These are phyloP conservation scores for Palaemon carinicauda DNA, from an alignment of 1,140 invertebrate genomes.

Conservation along the genomic window DNA sequence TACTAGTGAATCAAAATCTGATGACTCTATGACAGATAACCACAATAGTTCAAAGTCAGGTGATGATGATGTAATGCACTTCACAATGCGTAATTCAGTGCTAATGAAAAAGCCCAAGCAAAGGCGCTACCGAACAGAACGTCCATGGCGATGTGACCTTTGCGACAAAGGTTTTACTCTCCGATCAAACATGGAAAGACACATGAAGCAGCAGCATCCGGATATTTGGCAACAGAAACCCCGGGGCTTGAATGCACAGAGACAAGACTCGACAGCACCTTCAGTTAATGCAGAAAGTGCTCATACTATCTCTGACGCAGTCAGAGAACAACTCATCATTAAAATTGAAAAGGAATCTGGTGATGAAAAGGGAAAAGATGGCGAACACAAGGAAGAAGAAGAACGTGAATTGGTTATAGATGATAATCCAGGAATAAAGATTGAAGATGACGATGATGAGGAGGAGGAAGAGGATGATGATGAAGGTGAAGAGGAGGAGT, in stretches of 20 bases:
- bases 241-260: conserved; percentile 36
- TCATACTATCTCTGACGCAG: conserved; percentile 27
- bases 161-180: conserved; percentile 89
- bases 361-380: conserved; percentile 38
- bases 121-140: conserved; percentile 86
- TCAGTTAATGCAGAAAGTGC: not conserved
- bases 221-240: conserved; percentile 76
- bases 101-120: conserved; percentile 91
- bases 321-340: conserved; percentile 33
- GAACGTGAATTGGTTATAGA: conserved; percentile 72
- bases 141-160: conserved; percentile 87
- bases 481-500: conserved; percentile 24
- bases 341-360: conserved; percentile 49
- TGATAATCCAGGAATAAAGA: conserved; percentile 67
- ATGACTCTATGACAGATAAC: not conserved
- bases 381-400: conserved; percentile 58
- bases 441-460: conserved; percentile 55
- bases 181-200: conserved; percentile 90
- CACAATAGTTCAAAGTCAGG: conserved; percentile 9
- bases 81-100: conserved; percentile 81
- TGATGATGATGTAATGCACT: conserved; percentile 73
- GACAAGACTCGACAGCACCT: conserved; percentile 6
- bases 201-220: conserved; percentile 92
- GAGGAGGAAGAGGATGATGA: conserved; percentile 31
- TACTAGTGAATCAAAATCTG: conserved; percentile 19